phyloP scores from a whole-genome alignment of 2,888 invertebrate genomes.

The Anaspis maculata region DNA sequence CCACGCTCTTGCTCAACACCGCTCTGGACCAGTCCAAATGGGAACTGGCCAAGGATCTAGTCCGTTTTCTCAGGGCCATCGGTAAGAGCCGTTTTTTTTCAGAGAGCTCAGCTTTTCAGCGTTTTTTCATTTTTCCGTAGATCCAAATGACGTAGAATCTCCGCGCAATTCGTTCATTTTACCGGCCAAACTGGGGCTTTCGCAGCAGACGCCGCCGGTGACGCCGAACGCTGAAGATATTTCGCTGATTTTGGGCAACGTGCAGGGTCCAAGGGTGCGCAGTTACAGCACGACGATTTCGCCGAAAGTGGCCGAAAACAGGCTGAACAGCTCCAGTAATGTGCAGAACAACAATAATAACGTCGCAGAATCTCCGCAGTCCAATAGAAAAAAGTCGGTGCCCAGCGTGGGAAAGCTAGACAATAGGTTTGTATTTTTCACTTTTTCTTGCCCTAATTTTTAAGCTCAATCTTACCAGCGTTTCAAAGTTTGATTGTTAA shows the following conservation, averaged over 20 bases:
- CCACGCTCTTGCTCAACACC: slow-evolving; percentile 88
- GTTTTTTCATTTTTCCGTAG: slow-evolving; percentile 37
- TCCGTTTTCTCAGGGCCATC: slow-evolving; percentile 91
- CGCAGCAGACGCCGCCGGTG: slow-evolving; percentile 61
- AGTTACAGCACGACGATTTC: slow-evolving; percentile 78
- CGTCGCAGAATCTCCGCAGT: slow-evolving; percentile 34
- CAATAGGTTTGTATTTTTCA: too few species aligned
- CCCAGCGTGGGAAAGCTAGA: slow-evolving; percentile 38
- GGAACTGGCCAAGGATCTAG: slow-evolving; percentile 92
- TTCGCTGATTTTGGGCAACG: slow-evolving; percentile 68
- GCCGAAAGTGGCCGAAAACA: slow-evolving; percentile 47
- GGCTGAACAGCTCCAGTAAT: slow-evolving; percentile 19
- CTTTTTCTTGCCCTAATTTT: too few species aligned
- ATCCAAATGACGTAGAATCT: slow-evolving; percentile 87
- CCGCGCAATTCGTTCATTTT: slow-evolving; percentile 71
- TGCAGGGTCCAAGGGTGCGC: slow-evolving; percentile 65
- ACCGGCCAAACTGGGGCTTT: slow-evolving; percentile 64
- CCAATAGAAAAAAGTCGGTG: slow-evolving; percentile 55
- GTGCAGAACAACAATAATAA: slow-evolving; percentile 22
- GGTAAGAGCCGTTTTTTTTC: slow-evolving; percentile 43
- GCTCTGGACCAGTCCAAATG: slow-evolving; percentile 85
- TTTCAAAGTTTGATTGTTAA: too few species aligned
- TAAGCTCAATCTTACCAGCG: too few species aligned
- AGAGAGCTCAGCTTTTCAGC: not conserved
- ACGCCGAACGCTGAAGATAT: slow-evolving; percentile 83